Percentiles rank a stretch among this genome's conserved stretches.
phyloP scores from a whole-genome alignment of 2,888 invertebrate species.

The Netelia fuscicornis region DNA sequence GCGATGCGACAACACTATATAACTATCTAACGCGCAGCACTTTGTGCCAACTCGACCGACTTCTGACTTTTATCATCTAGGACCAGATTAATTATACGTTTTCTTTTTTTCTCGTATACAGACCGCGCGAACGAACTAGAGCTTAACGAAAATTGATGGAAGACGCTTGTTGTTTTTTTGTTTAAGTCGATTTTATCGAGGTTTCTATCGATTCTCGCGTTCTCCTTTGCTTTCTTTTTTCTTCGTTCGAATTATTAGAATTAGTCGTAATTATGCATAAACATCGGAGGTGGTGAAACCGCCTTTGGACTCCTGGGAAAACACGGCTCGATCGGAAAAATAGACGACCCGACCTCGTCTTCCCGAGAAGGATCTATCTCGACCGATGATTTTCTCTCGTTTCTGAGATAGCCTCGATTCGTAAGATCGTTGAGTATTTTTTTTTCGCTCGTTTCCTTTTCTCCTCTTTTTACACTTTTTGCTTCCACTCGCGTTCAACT shows the following conservation, averaged over 20 bases:
- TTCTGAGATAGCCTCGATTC: conserved; percentile 66
- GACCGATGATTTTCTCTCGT: conserved; percentile 65
- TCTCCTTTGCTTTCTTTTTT: neutral
- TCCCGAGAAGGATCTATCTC: conserved; percentile 67
- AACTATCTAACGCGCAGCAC: neutral
- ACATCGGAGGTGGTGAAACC: neutral
- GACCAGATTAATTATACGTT: neutral
- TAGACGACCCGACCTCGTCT: conserved; percentile 63
- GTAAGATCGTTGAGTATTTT: conserved; percentile 24
- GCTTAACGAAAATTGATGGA: too few species aligned
- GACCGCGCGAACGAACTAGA: too few species aligned
- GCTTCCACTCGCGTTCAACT: conserved; percentile 49
- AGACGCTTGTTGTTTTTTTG: too few species aligned
- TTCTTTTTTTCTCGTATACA: neutral
- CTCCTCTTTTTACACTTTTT: conserved; percentile 32
- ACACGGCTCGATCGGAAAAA: conserved; percentile 49
- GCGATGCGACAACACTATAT: conserved; percentile 31
- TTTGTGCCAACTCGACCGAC: neutral
- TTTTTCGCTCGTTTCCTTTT: conserved; percentile 39
- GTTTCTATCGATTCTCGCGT: too few species aligned
- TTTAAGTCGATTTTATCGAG: too few species aligned
- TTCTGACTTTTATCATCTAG: neutral
- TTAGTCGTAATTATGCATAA: neutral
- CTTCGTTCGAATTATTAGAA: neutral
- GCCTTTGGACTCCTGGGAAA: conserved; percentile 32